Percentiles rank a stretch among this genome's conserved stretches.
These are phyloP conservation scores for Andrena praecox DNA, from an alignment of 2,888 invertebrate genomes.

Conservation along the genomic window DNA sequence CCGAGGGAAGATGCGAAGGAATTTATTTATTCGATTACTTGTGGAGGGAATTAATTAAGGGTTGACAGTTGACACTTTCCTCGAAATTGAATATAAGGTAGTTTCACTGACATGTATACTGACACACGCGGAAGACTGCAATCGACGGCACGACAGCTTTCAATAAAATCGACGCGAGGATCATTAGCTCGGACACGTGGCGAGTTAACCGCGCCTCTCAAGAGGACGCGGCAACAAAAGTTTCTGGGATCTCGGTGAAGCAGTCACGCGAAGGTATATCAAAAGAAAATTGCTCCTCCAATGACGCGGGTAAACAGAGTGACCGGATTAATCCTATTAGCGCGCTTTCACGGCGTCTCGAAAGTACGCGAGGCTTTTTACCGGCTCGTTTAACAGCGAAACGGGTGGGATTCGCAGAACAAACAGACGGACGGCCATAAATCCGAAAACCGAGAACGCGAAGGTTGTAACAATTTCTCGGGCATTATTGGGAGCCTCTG, in stretches of 20 bases:
- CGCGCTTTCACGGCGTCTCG: constrained; percentile 45
- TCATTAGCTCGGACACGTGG: constrained; percentile 5
- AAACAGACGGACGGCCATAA: constrained; percentile 1
- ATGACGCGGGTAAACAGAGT: constrained; percentile 37
- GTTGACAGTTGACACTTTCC: background rate
- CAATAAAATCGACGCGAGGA: constrained; percentile 16
- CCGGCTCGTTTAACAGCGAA: background rate
- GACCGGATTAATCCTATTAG: constrained; percentile 45
- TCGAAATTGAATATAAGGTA: constrained; percentile 1
- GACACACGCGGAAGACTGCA: constrained; percentile 24
- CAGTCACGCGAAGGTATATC: constrained; percentile 21
- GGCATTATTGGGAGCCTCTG: background rate
- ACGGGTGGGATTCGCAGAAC: constrained; percentile 3
- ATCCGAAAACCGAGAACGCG: constrained; percentile 16
- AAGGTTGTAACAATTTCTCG: constrained; percentile 1
- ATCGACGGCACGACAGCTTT: constrained; percentile 21
- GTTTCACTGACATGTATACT: background rate
- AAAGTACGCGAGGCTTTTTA: constrained; percentile 10
- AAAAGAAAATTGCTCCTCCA: constrained; percentile 30
- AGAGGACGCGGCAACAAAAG: constrained; percentile 24
- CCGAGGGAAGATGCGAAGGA: no score
- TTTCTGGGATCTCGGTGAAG: constrained; percentile 22
- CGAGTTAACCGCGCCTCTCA: constrained; percentile 13
- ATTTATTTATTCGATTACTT: no score
- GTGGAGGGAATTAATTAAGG: no score